These are phyloP conservation scores for Sphaeramia orbicularis DNA, from an alignment of 2,797 vertebrate genomes.

Conservation along the genomic window DNA sequence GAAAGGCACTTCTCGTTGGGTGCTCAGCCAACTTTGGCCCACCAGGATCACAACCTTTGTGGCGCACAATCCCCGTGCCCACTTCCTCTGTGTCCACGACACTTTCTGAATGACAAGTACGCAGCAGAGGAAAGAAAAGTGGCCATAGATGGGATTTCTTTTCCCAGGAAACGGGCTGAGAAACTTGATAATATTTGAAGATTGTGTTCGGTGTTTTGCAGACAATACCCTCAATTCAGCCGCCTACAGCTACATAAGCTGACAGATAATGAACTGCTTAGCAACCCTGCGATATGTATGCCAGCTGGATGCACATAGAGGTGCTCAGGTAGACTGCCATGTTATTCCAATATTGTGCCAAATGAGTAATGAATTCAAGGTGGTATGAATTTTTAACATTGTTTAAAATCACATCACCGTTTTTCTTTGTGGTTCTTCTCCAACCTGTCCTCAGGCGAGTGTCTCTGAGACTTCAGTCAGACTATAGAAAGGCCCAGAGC, in stretches of 20 bases:
- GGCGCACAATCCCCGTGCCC: not conserved
- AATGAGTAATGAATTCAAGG: not conserved
- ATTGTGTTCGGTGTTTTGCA: conserved; percentile 45
- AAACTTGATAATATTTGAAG: conserved; percentile 34
- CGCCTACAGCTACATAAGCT: conserved; percentile 18
- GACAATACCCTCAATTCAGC: conserved; percentile 21
- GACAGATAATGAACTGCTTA: conserved; percentile 53
- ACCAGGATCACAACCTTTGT: conserved; percentile 19
- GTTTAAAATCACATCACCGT: conserved; percentile 32
- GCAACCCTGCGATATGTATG: conserved; percentile 15
- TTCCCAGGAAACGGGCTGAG: conserved; percentile 30
- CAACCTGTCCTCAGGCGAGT: conserved; percentile 41
- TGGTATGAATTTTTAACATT: conserved; percentile 19
- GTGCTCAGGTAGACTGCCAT: not conserved
- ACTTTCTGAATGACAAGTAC: conserved; percentile 57
- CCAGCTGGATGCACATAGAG: conserved; percentile 24
- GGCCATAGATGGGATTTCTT: conserved; percentile 28
- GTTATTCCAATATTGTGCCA: not conserved
- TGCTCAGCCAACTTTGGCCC: conserved; percentile 21
- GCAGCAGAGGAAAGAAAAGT: conserved; percentile 33
- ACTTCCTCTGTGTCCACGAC: conserved; percentile 24
- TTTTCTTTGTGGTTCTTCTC: conserved; percentile 20
- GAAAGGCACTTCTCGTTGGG: conserved; percentile 18
- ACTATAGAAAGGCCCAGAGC: conserved; percentile 48
- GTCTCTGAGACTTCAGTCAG: conserved; percentile 52